phyloP scores from a whole-genome alignment of 2,113 vertebrate species.

The Pundamilia nyererei region DNA sequence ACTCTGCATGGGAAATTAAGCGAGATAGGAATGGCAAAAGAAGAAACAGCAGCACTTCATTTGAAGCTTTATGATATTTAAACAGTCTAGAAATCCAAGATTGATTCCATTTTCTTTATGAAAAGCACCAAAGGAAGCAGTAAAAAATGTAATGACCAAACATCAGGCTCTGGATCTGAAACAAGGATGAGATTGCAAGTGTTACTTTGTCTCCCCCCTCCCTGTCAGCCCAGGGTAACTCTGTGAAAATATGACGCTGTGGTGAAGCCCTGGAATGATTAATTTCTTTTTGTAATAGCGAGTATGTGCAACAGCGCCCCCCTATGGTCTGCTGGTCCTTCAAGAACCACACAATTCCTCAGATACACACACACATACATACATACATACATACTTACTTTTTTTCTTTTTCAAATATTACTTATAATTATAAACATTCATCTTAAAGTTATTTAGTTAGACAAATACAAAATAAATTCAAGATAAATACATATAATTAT shows the following conservation, averaged over 20 bases:
- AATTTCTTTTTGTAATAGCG: not conserved
- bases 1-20: not conserved
- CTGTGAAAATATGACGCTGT: not conserved
- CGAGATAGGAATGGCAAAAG: not conserved
- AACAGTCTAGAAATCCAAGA: not conserved
- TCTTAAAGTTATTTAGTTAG: not conserved
- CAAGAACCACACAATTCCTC: not conserved
- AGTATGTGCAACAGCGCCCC: not conserved
- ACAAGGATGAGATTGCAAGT: constrained; percentile 1
- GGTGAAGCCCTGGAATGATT: not conserved
- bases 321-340: not conserved
- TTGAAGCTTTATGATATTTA: not conserved
- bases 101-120: not conserved
- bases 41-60: not conserved
- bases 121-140: not conserved
- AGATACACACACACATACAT: accelerated
- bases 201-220: not conserved
- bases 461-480: not conserved
- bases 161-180: constrained; percentile 27
- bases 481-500: not conserved
- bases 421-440: not conserved
- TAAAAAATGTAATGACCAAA: not conserved
- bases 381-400: too few relatives aligned
- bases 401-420: not conserved
- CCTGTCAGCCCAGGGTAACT: not conserved